Percentiles rank a stretch among this genome's conserved stretches.
Conservation (phyloP, 2,888 invertebrate species). For the Balanococcus diminutus region DNA sequence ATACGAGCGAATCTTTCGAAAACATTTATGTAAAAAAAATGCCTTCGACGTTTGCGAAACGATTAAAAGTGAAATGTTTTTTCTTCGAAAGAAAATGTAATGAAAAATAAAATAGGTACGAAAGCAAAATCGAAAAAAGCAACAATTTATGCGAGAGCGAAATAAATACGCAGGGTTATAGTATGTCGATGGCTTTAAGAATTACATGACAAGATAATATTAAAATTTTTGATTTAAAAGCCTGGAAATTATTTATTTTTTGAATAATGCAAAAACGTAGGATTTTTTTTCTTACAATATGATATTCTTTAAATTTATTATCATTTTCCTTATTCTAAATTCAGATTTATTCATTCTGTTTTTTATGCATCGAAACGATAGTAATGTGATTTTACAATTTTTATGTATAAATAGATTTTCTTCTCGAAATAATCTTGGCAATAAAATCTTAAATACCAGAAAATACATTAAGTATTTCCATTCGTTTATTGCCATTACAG, state of each 20-base stretch:
- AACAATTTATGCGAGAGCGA: neutral
- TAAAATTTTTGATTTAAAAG: neutral
- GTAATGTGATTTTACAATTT: neutral
- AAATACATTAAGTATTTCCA: neutral
- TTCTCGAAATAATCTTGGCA: neutral
- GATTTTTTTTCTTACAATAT: neutral
- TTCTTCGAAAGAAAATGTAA: neutral
- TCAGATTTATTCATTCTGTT: neutral
- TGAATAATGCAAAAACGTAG: neutral
- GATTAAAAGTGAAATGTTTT: neutral
- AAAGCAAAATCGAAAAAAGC: neutral
- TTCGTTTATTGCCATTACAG: neutral
- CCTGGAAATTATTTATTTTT: neutral
- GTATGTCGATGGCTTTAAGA: neutral
- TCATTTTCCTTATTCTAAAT: neutral
- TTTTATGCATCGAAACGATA: neutral
- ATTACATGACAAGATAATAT: neutral
- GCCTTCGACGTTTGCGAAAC: neutral
- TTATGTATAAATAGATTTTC: neutral
- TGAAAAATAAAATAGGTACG: neutral
- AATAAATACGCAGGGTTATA: neutral
- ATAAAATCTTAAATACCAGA: neutral
- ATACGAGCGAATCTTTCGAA: neutral
- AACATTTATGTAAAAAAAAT: neutral
- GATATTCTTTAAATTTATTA: neutral